phyloP scores from a whole-genome alignment of 64 coral and sea anemone genomes.

The Actinia tenebrosa region DNA sequence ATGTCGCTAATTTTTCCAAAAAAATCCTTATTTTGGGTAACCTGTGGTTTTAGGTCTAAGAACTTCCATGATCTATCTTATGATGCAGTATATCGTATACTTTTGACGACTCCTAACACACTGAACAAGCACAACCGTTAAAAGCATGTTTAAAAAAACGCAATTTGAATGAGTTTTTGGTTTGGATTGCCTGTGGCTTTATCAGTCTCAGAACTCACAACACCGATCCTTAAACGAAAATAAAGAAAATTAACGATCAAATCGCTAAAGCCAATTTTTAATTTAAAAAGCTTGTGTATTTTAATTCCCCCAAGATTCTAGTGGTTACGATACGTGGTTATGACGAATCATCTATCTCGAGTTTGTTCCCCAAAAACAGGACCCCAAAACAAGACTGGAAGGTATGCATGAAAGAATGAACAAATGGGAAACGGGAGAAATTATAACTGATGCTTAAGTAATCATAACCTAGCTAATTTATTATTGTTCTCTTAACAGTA shows the following conservation, averaged over 20 bases:
- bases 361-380: neutral
- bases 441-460: neutral
- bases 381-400: slow-evolving; percentile 1
- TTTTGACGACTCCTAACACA: no score
- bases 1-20: neutral
- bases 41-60: neutral
- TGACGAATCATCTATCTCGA: neutral
- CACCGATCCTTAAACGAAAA: neutral
- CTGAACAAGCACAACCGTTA: no score
- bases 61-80: neutral
- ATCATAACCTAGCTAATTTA: neutral
- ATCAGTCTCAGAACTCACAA: no score
- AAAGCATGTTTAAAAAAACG: no score
- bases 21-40: neutral
- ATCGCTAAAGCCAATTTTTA: neutral
- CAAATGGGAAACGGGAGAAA: neutral
- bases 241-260: neutral
- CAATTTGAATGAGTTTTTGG: neutral
- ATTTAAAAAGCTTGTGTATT: slow-evolving; percentile 2
- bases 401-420: neutral
- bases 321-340: slow-evolving; percentile 19
- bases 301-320: slow-evolving; percentile 8
- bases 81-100: no score
- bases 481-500: neutral
- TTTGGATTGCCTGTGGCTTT: neutral